phyloP scores from a whole-genome alignment of 2,888 invertebrate genomes.

The Rhingia rostrata region DNA sequence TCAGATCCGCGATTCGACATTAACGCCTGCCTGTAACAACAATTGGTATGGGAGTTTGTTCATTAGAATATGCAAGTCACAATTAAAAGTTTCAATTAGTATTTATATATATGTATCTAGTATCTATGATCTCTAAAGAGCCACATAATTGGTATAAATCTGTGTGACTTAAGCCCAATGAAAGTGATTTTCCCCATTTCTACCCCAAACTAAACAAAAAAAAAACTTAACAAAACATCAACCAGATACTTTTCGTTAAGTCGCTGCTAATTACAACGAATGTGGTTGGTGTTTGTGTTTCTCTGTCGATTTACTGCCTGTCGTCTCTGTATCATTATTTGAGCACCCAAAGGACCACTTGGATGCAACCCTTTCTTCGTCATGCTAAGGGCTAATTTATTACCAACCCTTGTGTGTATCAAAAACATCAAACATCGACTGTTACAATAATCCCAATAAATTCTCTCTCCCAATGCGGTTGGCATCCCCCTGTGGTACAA shows the following conservation, averaged over 20 bases:
- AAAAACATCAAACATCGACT: constrained; percentile 49
- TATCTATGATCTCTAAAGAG: constrained; percentile 42
- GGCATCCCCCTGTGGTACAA: constrained; percentile 19
- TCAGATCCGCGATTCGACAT: constrained; percentile 83
- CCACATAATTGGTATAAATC: constrained; percentile 50
- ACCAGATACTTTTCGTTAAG: constrained; percentile 54
- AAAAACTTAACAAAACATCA: constrained; percentile 26
- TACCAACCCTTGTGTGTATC: constrained; percentile 39
- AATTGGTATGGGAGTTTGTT: constrained; percentile 79
- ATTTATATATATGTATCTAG: neutral
- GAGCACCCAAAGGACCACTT: constrained; percentile 73
- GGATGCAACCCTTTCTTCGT: constrained; percentile 43
- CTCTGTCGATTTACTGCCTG: constrained; percentile 38
- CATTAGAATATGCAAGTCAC: constrained; percentile 82
- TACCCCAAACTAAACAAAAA: constrained; percentile 7
- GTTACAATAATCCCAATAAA: constrained; percentile 63
- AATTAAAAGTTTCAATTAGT: constrained; percentile 32
- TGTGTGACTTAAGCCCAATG: constrained; percentile 37
- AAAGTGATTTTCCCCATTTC: constrained; percentile 44
- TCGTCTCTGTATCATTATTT: constrained; percentile 55
- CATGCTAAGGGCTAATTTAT: constrained; percentile 66
- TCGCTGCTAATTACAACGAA: constrained; percentile 66
- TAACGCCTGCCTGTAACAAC: constrained; percentile 88
- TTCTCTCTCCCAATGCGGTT: constrained; percentile 29
- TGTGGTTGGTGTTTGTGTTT: constrained; percentile 27